A percentile compares a stretch with the other conserved stretches of the same genome.
These are phyloP conservation scores for Leptinotarsa juncta DNA, from an alignment of 2,888 invertebrate genomes.

Conservation along the genomic window DNA sequence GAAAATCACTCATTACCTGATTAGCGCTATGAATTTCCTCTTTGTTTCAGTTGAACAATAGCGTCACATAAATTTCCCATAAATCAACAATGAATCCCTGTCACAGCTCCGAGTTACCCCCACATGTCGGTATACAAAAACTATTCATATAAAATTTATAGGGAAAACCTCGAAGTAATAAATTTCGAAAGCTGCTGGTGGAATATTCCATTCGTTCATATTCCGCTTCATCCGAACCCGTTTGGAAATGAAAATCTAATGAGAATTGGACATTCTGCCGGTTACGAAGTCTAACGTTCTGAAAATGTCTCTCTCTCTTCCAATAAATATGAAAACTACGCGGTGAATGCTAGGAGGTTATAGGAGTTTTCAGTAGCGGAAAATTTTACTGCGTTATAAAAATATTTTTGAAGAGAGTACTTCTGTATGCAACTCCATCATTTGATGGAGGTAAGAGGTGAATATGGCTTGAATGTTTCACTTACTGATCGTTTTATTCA, in stretches of 20 bases:
- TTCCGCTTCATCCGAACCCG: conserved; percentile 3
- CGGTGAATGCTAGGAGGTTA: background rate
- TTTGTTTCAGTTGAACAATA: background rate
- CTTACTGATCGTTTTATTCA: too few relatives aligned
- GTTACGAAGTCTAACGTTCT: conserved; percentile 39
- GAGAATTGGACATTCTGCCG: conserved; percentile 37
- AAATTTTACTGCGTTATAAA: conserved; percentile 2
- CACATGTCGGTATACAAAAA: background rate
- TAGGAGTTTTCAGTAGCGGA: background rate
- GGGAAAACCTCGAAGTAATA: conserved; percentile 7
- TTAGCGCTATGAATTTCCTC: background rate
- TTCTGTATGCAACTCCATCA: background rate
- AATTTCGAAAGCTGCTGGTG: background rate
- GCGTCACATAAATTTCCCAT: conserved; percentile 3
- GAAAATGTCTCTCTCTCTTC: conserved; percentile 30
- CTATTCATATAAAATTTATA: conserved; percentile 18
- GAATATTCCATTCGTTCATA: conserved; percentile 12
- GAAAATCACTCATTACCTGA: background rate
- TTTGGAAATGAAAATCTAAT: conserved; percentile 32
- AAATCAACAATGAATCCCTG: background rate
- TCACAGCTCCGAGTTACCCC: background rate
- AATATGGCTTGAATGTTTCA: too few relatives aligned
- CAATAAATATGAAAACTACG: background rate
- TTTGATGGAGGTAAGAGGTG: too few relatives aligned
- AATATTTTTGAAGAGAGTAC: background rate